These are phyloP conservation scores for Benitochromis conjunctus DNA, from an alignment of 2,113 vertebrate genomes.

Conservation along the genomic window DNA sequence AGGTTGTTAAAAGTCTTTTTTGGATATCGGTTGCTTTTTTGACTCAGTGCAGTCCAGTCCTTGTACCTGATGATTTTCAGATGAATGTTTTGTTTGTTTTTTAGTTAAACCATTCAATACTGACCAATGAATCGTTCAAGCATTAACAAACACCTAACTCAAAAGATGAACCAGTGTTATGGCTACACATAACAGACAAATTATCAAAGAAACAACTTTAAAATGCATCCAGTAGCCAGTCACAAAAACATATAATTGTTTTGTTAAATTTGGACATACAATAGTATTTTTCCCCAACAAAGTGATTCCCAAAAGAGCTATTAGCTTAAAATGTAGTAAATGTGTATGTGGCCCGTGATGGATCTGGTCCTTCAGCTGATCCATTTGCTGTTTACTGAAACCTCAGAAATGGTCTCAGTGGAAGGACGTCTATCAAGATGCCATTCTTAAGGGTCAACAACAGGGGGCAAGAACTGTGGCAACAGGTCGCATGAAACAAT, in stretches of 20 bases:
- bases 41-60: not conserved
- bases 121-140: not conserved
- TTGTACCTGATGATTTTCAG: not conserved
- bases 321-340: too few species aligned
- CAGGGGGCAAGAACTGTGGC: too few species aligned
- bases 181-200: not conserved
- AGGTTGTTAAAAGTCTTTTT: accelerated
- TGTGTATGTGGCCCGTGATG: too few species aligned
- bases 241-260: not conserved
- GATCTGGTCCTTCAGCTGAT: too few species aligned
- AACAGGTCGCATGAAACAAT: too few species aligned
- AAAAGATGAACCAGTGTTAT: not conserved
- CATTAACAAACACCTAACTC: not conserved
- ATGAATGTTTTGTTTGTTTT: not conserved
- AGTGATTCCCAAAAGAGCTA: too few species aligned
- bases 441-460: too few species aligned
- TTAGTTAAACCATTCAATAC: not conserved
- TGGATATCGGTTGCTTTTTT: not conserved
- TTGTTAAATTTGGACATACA: too few species aligned
- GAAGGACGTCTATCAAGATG: too few species aligned
- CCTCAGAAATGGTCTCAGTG: too few species aligned
- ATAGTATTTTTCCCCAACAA: too few species aligned
- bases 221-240: not conserved
- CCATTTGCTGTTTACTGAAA: too few species aligned
- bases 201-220: not conserved